Percentiles rank a stretch among this genome's conserved stretches.
These are phyloP conservation scores for Hypotaenidia philippensis DNA, from an alignment of 2,797 vertebrate genomes.

Conservation along the genomic window DNA sequence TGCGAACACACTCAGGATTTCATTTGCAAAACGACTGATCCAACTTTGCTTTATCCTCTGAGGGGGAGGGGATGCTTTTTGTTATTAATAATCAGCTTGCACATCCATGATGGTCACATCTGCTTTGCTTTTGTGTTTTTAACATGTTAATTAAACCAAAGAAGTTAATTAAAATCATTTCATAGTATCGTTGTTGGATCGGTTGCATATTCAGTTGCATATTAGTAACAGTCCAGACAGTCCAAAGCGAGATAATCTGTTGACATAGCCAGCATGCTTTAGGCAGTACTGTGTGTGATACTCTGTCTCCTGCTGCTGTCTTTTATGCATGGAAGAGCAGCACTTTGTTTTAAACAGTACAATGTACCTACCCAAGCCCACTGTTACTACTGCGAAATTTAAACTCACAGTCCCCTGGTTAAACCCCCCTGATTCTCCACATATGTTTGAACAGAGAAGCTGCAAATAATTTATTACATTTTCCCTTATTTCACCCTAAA, in stretches of 20 bases:
- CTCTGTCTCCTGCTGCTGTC: constrained; percentile 66
- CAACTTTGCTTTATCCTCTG: constrained; percentile 53
- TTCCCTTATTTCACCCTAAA: background rate
- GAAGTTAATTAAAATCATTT: constrained; percentile 56
- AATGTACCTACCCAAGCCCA: constrained; percentile 53
- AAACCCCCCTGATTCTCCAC: background rate
- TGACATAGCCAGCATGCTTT: constrained; percentile 79
- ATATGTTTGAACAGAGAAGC: background rate
- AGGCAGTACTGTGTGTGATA: constrained; percentile 79
- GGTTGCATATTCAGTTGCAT: constrained; percentile 76
- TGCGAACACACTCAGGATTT: background rate
- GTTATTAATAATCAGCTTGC: constrained; percentile 37
- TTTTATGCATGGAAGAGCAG: constrained; percentile 72
- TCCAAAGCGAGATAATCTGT: constrained; percentile 79
- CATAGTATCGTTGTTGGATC: constrained; percentile 43
- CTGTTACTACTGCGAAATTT: background rate
- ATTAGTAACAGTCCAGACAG: constrained; percentile 78
- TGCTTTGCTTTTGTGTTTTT: constrained; percentile 61
- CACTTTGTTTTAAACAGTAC: background rate
- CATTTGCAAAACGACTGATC: constrained; percentile 11
- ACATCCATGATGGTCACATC: constrained; percentile 49
- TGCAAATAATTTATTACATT: background rate
- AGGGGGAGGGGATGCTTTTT: constrained; percentile 48
- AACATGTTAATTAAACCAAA: constrained; percentile 66
- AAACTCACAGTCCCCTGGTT: background rate